Evolutionary conservation across 2,888 invertebrate genomes (phyloP).

Genomic region (Amorpha juglandis): DNA sequence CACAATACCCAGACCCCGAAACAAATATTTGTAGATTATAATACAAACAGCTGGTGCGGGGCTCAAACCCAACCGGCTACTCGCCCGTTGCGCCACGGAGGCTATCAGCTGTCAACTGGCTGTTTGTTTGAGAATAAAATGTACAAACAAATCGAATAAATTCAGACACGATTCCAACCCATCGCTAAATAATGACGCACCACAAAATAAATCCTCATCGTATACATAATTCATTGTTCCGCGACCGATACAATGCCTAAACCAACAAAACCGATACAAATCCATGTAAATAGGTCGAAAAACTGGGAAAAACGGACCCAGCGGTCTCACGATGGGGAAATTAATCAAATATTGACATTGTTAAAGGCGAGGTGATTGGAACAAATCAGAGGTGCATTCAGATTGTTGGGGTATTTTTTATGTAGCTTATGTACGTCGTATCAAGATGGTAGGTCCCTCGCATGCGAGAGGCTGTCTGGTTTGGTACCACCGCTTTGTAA

Average conservation of each 20-base stretch:
- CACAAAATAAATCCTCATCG: not conserved
- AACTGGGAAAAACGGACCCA: not conserved
- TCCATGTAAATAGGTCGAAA: conserved; percentile 10
- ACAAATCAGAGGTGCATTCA: not conserved
- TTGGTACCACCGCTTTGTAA: too few species aligned
- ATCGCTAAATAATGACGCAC: not conserved
- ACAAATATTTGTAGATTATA: too few species aligned
- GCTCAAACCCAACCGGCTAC: too few species aligned
- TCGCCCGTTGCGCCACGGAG: too few species aligned
- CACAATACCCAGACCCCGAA: too few species aligned
- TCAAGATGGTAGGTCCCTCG: too few species aligned
- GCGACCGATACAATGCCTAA: not conserved
- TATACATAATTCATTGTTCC: not conserved
- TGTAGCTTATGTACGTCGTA: too few species aligned
- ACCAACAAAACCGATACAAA: not conserved
- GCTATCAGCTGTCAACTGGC: too few species aligned
- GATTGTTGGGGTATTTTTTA: not conserved
- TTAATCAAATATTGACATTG: conserved; percentile 24
- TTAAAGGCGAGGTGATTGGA: conserved; percentile 20
- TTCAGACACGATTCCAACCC: not conserved
- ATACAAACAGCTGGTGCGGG: too few species aligned
- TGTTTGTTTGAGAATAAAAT: too few species aligned
- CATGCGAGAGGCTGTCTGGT: too few species aligned
- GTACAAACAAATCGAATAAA: not conserved
- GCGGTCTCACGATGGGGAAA: not conserved